Evolutionary conservation across 1,140 invertebrate species (phyloP).

Genomic region (Aphelenchoides besseyi): DNA sequence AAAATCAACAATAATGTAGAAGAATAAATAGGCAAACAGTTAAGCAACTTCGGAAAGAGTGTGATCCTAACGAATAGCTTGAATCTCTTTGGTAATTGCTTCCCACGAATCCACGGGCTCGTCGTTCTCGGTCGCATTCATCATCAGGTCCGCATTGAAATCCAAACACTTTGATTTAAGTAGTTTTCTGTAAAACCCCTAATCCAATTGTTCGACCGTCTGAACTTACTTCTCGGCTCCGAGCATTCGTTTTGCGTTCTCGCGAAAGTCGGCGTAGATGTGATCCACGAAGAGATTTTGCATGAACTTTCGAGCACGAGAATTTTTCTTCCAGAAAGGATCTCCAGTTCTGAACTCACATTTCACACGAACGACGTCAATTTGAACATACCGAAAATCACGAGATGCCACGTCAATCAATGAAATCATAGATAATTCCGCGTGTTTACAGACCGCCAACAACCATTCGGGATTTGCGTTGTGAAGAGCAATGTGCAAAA

Average conservation of each 20-base stretch:
- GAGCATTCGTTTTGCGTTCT: not conserved
- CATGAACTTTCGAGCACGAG: constrained; percentile 33
- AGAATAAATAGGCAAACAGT: too few species aligned
- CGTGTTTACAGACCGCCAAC: constrained; percentile 23
- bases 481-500: constrained; percentile 30
- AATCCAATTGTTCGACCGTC: not conserved
- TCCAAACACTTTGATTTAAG: constrained; percentile 29
- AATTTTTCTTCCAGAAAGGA: constrained; percentile 36
- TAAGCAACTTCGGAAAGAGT: too few species aligned
- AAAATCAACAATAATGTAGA: too few species aligned
- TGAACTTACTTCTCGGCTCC: not conserved
- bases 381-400: constrained; percentile 28
- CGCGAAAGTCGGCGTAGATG: constrained; percentile 2
- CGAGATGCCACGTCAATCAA: constrained; percentile 28
- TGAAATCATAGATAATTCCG: constrained; percentile 23
- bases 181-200: constrained; percentile 24
- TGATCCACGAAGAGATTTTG: constrained; percentile 13
- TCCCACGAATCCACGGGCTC: not conserved
- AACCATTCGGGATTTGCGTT: constrained; percentile 27
- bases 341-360: constrained; percentile 21
- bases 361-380: constrained; percentile 1
- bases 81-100: not conserved
- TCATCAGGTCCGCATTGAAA: constrained; percentile 30
- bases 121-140: constrained; percentile 27
- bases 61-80: not conserved